Evolutionary conservation across 2,113 vertebrate species (phyloP).

Genomic region (Lophius piscatorius): DNA sequence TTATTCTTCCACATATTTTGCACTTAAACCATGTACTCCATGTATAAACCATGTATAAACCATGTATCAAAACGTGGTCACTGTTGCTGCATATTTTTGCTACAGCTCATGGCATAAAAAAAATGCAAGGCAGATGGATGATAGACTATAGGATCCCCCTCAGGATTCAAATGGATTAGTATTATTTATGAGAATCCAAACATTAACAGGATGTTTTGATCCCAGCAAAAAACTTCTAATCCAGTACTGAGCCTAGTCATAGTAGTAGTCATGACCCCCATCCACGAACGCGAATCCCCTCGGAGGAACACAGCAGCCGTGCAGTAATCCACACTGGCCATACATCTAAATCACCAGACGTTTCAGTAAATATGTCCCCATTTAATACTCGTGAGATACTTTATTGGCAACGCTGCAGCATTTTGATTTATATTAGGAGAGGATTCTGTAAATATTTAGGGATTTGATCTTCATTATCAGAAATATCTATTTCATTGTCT

Average conservation of each 20-base stretch:
- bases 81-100: constrained; percentile 31
- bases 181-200: constrained; percentile 32
- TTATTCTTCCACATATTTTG: neutral
- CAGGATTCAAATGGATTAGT: constrained; percentile 19
- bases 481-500: constrained; percentile 38
- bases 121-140: constrained; percentile 16
- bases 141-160: neutral
- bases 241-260: constrained; percentile 1
- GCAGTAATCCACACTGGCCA: constrained; percentile 44
- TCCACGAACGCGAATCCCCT: constrained; percentile 20
- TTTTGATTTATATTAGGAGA: constrained; percentile 58
- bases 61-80: constrained; percentile 25
- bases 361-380: constrained; percentile 49
- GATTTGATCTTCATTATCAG: constrained; percentile 68
- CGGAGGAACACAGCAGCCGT: constrained; percentile 23
- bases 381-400: constrained; percentile 54
- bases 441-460: constrained; percentile 69
- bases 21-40: neutral
- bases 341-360: constrained; percentile 43
- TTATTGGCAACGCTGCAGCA: constrained; percentile 35
- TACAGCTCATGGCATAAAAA: constrained; percentile 16
- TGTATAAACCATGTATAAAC: too few species aligned
- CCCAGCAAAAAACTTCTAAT: constrained; percentile 23
- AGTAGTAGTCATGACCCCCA: constrained; percentile 8
- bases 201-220: constrained; percentile 61